Evolutionary conservation across 2,888 invertebrate species (phyloP).

Genomic region (Philonicus albiceps): DNA sequence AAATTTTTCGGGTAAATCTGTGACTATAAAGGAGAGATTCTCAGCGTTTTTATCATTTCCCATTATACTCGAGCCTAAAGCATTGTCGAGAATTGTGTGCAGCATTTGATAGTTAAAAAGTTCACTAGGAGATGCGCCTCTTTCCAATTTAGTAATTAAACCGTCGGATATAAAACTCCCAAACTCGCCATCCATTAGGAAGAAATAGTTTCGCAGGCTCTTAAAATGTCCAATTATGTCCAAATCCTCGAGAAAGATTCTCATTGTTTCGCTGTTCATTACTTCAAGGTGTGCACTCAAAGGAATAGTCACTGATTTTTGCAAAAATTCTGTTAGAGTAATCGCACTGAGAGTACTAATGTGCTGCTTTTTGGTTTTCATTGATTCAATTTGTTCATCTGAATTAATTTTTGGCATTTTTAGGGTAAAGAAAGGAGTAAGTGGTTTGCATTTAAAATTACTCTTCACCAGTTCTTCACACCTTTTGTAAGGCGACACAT

Average conservation of each 20-base stretch:
- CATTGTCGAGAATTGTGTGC: constrained; percentile 74
- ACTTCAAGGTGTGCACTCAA: constrained; percentile 73
- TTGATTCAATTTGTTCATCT: constrained; percentile 17
- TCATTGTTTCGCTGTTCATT: constrained; percentile 76
- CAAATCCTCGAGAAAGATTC: constrained; percentile 73
- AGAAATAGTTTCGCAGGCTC: constrained; percentile 79
- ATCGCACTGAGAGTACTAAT: constrained; percentile 54
- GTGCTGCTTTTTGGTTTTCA: constrained; percentile 48
- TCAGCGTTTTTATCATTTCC: constrained; percentile 70
- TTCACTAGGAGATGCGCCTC: constrained; percentile 71
- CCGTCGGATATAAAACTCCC: constrained; percentile 75
- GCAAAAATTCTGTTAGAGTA: constrained; percentile 68
- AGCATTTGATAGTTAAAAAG: constrained; percentile 74
- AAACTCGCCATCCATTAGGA: constrained; percentile 82
- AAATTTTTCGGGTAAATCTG: constrained; percentile 70
- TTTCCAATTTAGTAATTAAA: constrained; percentile 72
- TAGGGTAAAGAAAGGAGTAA: constrained; percentile 52
- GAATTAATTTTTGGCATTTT: constrained; percentile 44
- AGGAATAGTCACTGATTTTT: constrained; percentile 74
- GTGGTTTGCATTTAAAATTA: constrained; percentile 54
- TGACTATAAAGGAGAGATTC: constrained; percentile 71
- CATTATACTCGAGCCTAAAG: constrained; percentile 73
- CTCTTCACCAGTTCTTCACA: constrained; percentile 53
- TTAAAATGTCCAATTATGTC: constrained; percentile 71
- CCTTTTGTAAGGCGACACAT: constrained; percentile 51